Evolutionary conservation across 2,888 invertebrate species (phyloP).

Genomic region (Cosmopolites sordidus): DNA sequence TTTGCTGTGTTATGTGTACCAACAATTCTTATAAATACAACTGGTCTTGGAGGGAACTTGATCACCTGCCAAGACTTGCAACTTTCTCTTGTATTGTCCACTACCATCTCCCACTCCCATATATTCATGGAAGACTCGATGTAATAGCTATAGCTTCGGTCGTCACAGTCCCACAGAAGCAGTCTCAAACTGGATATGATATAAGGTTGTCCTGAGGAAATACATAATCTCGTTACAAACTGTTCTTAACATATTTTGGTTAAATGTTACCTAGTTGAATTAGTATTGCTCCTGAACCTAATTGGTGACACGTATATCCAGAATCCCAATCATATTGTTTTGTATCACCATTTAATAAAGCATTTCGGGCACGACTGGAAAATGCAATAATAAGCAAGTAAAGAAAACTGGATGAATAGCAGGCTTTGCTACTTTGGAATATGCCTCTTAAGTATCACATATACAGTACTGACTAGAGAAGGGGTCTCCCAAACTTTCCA

Average conservation of each 20-base stretch:
- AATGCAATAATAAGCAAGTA: background rate
- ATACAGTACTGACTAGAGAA: no score
- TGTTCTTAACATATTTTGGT: background rate
- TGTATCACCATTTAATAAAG: conserved; percentile 91
- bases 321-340: conserved; percentile 98
- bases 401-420: no score
- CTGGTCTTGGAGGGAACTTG: conserved; percentile 75
- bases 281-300: conserved; percentile 90
- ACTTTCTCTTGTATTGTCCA: conserved; percentile 78
- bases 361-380: conserved; percentile 79
- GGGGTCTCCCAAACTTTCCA: no score
- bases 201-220: conserved; percentile 79
- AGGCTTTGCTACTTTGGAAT: no score
- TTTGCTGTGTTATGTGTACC: conserved; percentile 97
- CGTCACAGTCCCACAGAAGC: conserved; percentile 96
- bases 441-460: no score
- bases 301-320: conserved; percentile 96
- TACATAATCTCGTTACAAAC: background rate
- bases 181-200: conserved; percentile 85
- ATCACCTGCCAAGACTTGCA: conserved; percentile 95
- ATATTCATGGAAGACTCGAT: conserved; percentile 91
- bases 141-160: conserved; percentile 91
- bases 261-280: conserved; percentile 73
- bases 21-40: conserved; percentile 90
- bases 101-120: conserved; percentile 87